Evolutionary conservation across 2,113 vertebrate species (phyloP), one percentile per base, ranked within the genome.

Genomic region (Girardinichthys multiradiatus): DNA sequence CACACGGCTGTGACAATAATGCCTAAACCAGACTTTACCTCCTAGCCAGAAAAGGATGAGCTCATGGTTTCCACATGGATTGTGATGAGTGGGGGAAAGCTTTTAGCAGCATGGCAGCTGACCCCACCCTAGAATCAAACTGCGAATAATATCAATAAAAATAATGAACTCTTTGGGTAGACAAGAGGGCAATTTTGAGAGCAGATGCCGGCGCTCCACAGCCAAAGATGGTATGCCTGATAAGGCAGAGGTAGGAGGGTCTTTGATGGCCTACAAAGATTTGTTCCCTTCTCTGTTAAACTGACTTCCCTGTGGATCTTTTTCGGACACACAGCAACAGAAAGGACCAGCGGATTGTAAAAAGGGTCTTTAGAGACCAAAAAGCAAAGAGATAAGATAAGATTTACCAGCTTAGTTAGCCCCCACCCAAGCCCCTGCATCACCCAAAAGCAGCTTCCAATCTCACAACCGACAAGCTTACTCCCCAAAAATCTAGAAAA

Each of bases 91-190:
- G 29, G 21, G 45, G 74, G 73, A 67, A 78, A 79, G 84, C 85
- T 80, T 65, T 84, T 60, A 84, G 86, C 87, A 69, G 82, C 70
- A 86, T 85, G 86, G 89, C 86, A 81, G 81, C 70, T 87, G 92
- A 94, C 94, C 93, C 93, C 94, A 94, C 94, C 94, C 94, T 83
- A 86, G 62, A 86, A 83, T 77, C 28, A 90, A 89, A 80, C 80
- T 42, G 84, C 72, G 86, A 83, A 89, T 86, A 84, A 79, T 79
- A 85, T 82, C 70, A 73, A 51, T 81, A n/a, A 88, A n/a, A 80
- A 75, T 15, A 10, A 61, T 67, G 75, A 60, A 12, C 65, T 68
- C 61, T 58, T 59, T n/a, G 51, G 59, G 45, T n/a, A n/a, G 51
- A 64, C 33, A 48, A 15, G 31, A 15, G 14, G 67, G 29, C 64